Evolutionary conservation across 2,888 invertebrate species (phyloP).

Genomic region (Pantelozetes paolii): DNA sequence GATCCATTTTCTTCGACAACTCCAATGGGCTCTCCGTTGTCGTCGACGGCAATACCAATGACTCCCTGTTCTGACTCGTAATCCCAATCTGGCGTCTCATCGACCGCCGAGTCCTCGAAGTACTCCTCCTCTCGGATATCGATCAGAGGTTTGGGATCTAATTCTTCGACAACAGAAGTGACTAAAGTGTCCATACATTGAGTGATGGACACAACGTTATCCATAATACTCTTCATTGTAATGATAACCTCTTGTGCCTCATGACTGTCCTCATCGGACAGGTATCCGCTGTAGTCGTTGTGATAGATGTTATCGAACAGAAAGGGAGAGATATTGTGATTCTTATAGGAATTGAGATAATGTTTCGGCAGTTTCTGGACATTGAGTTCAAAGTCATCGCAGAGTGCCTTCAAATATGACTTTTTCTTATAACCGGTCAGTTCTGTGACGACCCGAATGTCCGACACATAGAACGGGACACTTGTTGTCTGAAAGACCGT

Average conservation of each 20-base stretch:
- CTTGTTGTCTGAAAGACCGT: conserved; percentile 19
- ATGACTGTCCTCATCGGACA: background rate
- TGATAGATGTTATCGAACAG: conserved; percentile 27
- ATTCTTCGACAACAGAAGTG: background rate
- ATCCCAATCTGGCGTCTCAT: background rate
- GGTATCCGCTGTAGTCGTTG: conserved; percentile 7
- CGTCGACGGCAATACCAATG: background rate
- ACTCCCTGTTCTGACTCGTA: background rate
- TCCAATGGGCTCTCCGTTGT: background rate
- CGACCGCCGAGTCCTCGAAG: background rate
- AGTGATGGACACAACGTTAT: conserved; percentile 16
- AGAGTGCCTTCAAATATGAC: background rate
- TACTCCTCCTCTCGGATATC: conserved; percentile 4
- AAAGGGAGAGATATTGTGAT: background rate
- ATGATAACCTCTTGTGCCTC: background rate
- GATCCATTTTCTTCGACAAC: background rate
- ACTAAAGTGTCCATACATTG: conserved; percentile 11
- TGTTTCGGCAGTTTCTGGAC: background rate
- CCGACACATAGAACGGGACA: conserved; percentile 22
- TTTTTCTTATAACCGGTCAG: conserved; percentile 22
- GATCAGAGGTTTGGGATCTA: conserved; percentile 14
- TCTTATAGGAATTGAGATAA: background rate
- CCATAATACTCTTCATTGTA: background rate
- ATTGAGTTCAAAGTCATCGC: background rate
- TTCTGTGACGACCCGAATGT: background rate